Evolutionary conservation across 2,888 invertebrate species (phyloP).

Genomic region (Latheticus oryzae): DNA sequence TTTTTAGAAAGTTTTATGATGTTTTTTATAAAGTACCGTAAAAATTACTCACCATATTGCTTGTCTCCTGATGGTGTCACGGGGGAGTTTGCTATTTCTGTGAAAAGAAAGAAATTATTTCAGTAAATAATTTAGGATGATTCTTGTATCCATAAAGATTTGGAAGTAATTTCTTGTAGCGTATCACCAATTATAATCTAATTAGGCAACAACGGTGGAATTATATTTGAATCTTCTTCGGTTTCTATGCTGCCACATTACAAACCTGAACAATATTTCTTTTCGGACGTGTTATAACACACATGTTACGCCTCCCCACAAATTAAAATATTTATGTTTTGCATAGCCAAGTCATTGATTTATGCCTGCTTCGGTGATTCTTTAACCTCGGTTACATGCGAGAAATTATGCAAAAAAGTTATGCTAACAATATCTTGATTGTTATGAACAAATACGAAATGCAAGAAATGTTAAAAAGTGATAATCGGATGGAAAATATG

Average conservation of each 20-base stretch:
- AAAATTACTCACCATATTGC: constrained; percentile 63
- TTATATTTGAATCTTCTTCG: constrained; percentile 47
- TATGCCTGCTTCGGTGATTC: constrained; percentile 38
- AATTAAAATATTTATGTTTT: constrained; percentile 64
- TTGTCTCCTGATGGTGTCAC: constrained; percentile 56
- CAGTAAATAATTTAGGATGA: constrained; percentile 9
- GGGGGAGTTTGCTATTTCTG: constrained; percentile 60
- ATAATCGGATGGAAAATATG: constrained; percentile 11
- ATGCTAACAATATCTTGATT: constrained; percentile 6
- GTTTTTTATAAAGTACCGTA: constrained; percentile 41
- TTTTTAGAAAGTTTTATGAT: constrained; percentile 41
- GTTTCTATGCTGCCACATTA: constrained; percentile 39
- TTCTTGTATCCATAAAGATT: constrained; percentile 28
- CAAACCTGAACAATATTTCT: constrained; percentile 60
- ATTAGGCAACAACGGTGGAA: constrained; percentile 53
- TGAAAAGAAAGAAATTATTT: too few relatives aligned
- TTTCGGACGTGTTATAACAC: constrained; percentile 60
- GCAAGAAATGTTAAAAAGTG: background rate
- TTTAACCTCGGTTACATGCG: constrained; percentile 32
- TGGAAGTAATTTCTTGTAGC: constrained; percentile 45
- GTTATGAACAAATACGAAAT: constrained; percentile 13
- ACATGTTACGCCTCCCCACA: constrained; percentile 61
- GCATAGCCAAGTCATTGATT: constrained; percentile 58
- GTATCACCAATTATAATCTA: constrained; percentile 60
- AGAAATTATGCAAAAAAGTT: constrained; percentile 12